A percentile compares a stretch with the other conserved stretches of the same genome.
These are phyloP conservation scores for Gymnogyps californianus DNA, from an alignment of 2,113 vertebrate genomes.

Conservation along the genomic window DNA sequence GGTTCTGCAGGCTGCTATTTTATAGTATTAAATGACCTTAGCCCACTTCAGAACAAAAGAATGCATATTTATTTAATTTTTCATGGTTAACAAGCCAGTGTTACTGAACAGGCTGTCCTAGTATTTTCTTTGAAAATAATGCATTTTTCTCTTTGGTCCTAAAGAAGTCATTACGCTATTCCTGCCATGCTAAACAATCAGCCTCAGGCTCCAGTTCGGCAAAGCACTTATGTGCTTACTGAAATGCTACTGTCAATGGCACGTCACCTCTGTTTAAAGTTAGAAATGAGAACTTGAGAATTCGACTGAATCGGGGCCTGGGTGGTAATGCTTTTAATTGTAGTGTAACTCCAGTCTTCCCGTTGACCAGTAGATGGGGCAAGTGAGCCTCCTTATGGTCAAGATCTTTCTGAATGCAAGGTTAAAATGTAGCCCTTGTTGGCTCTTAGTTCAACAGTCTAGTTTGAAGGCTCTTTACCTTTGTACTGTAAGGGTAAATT, in stretches of 20 bases:
- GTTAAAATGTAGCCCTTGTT: constrained; percentile 55
- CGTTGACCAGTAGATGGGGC: constrained; percentile 64
- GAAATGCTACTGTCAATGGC: not conserved
- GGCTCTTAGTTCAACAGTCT: not conserved
- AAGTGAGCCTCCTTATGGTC: not conserved
- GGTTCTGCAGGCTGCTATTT: not conserved
- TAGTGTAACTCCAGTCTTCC: not conserved
- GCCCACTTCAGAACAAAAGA: not conserved
- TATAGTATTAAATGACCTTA: not conserved
- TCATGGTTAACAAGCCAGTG: not conserved
- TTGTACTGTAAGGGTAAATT: constrained; percentile 50
- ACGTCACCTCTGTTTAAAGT: not conserved
- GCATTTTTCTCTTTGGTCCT: not conserved
- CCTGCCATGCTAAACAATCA: not conserved
- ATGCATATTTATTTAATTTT: not conserved
- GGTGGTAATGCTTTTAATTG: not conserved
- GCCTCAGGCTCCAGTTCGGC: not conserved
- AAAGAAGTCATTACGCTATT: not conserved
- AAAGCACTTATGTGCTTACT: not conserved
- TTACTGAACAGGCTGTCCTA: not conserved
- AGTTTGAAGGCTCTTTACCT: constrained; percentile 38
- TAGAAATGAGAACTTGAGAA: not conserved
- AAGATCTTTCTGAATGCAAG: not conserved
- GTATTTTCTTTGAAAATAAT: not conserved
- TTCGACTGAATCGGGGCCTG: not conserved